A percentile compares a stretch with the other conserved stretches of the same genome.
These are phyloP conservation scores for Solenodon paradoxus DNA, from an alignment of 2,113 vertebrate species.

Conservation along the genomic window DNA sequence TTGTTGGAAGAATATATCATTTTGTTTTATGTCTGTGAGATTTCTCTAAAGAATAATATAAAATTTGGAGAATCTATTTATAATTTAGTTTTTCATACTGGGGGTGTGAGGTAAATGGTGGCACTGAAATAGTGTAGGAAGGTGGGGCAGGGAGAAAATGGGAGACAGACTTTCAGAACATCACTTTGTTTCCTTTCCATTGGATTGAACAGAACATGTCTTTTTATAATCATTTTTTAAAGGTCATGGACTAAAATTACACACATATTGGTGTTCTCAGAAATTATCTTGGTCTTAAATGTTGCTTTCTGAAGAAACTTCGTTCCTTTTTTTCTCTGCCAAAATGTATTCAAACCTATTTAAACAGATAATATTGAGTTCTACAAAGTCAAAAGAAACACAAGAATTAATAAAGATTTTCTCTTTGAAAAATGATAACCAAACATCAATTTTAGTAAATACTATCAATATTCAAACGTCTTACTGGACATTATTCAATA, in stretches of 20 bases:
- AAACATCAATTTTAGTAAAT: neutral
- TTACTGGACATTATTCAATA: neutral
- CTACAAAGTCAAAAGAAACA: neutral
- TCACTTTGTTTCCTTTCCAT: neutral
- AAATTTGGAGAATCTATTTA: too few relatives aligned
- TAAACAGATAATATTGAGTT: neutral
- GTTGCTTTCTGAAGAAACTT: neutral
- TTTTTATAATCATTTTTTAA: neutral
- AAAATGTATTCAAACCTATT: neutral
- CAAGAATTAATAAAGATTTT: neutral
- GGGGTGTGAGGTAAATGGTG: neutral
- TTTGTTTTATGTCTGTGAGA: neutral
- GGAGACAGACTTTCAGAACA: neutral
- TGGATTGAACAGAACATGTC: neutral
- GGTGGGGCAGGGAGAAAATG: neutral
- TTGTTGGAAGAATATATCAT: neutral
- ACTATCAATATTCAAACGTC: neutral
- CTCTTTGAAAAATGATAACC: neutral
- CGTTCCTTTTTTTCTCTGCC: neutral
- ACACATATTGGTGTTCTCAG: neutral
- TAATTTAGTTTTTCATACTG: too few relatives aligned
- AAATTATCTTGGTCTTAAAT: neutral
- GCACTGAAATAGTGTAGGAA: neutral
- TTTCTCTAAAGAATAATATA: neutral
- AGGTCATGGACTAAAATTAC: neutral